Evolutionary conservation across 2,797 vertebrate species (phyloP), one percentile per base, ranked within the genome.

Genomic region (Sebastolobus alascanus): DNA sequence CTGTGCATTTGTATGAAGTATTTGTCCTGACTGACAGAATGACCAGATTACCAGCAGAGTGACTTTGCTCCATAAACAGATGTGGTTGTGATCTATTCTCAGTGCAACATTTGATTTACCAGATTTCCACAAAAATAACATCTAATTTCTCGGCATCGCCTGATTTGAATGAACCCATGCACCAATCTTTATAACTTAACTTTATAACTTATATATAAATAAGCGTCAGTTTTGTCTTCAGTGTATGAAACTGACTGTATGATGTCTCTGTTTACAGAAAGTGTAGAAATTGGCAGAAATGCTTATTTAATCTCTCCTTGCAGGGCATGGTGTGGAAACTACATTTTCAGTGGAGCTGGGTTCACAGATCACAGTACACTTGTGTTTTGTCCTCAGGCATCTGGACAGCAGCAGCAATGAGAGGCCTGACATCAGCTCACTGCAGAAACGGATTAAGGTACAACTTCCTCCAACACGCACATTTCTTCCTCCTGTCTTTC

Each of bases 361-460:
- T 5, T 55, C 5, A 55, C 40, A 14, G 29, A 8, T 55, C 5
- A 55, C 40, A 14, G 29, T 18, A 6, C 22, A 13, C 12, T 18
- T 73, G 14, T 74, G 43, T 74, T 58, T 40, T 31, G 27, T 93
- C 80, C 81, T 76, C 90, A 99, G 98, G 89, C 97, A 99, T 92
- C 95, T 99, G 92, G 98, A 99, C 95, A 99, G 98, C 93, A 99
- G 98, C 94, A 99, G 98, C 92, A 99, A 98, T 37, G 98, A 99
- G 92, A 96, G 97, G 71, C 98, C 98, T 0, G 98, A 99, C 91
- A 99, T 99, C 93, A 99, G 98, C 91, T 97, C 98, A 65, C 97
- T 99, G 92, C 98, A 99, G 94, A 97, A 96, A 91, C 96, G 96
- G 58, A 98, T 99, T 87, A 99, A 99, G 97, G 98, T 99, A 96